phyloP scores from a whole-genome alignment of 2,797 vertebrate genomes.

The Fistularia commersonii region DNA sequence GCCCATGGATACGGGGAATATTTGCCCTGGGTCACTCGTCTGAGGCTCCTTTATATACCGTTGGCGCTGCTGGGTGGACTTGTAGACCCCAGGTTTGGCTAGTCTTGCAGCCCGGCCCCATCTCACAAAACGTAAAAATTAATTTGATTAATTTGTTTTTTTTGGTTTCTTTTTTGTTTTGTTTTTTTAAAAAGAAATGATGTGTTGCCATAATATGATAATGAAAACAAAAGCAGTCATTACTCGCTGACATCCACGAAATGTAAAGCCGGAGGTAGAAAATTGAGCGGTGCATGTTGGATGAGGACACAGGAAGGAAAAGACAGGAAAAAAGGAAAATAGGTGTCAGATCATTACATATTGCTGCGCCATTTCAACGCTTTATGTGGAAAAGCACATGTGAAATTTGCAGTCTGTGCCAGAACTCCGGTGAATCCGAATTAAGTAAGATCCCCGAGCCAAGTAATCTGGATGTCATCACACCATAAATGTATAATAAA shows the following conservation, averaged over 20 bases:
- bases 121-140: no score
- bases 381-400: constrained; percentile 2
- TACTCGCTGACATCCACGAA: neutral
- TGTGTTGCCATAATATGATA: no score
- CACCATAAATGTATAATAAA: constrained; percentile 8
- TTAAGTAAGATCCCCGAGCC: constrained; percentile 23
- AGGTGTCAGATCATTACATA: constrained; percentile 7
- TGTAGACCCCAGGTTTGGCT: neutral
- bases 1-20: constrained; percentile 43
- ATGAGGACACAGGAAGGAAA: neutral
- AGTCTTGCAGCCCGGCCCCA: neutral
- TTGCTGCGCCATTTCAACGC: neutral
- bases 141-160: no score
- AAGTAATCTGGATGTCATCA: constrained; percentile 46
- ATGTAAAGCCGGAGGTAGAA: no score
- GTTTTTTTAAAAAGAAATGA: no score
- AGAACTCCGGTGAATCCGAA: constrained; percentile 28
- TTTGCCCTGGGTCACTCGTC: constrained; percentile 32
- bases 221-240: neutral
- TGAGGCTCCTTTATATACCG: constrained; percentile 17
- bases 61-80: constrained; percentile 12
- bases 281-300: neutral
- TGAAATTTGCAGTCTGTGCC: constrained; percentile 3
- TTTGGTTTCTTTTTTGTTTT: no score
- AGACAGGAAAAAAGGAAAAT: neutral